Conservation (phyloP, 2,888 invertebrate genomes). For the Panzeria rudis region DNA sequence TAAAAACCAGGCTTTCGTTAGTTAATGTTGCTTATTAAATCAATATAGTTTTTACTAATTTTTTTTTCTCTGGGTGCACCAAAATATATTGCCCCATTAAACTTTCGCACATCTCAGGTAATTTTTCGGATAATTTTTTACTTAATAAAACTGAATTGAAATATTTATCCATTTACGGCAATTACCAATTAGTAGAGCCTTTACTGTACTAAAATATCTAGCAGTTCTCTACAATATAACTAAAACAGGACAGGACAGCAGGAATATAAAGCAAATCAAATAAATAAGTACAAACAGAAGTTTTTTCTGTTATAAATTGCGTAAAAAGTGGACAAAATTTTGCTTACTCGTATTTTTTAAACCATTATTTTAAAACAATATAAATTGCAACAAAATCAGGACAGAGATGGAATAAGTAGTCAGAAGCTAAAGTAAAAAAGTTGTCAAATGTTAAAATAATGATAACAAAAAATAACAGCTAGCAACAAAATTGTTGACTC, state of each 20-base stretch:
- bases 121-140: too few relatives aligned
- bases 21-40: too few relatives aligned
- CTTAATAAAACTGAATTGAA: too few relatives aligned
- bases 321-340: not conserved
- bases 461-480: not conserved
- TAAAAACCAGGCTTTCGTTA: too few relatives aligned
- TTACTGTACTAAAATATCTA: not conserved
- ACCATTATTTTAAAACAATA: not conserved
- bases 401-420: not conserved
- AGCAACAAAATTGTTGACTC: conserved; percentile 1
- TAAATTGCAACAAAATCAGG: not conserved
- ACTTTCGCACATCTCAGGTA: too few relatives aligned
- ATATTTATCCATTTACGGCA: too few relatives aligned
- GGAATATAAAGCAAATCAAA: not conserved
- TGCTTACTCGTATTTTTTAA: not conserved
- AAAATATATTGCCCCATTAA: too few relatives aligned
- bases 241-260: not conserved
- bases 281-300: not conserved
- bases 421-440: not conserved
- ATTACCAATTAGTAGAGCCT: too few relatives aligned
- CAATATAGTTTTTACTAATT: too few relatives aligned
- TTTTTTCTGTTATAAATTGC: not conserved
- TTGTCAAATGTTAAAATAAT: not conserved
- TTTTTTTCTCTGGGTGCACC: too few relatives aligned
- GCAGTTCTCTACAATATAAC: not conserved